These are phyloP conservation scores for Sminthopsis crassicaudata DNA, from an alignment of 2,113 vertebrate species.

Conservation along the genomic window DNA sequence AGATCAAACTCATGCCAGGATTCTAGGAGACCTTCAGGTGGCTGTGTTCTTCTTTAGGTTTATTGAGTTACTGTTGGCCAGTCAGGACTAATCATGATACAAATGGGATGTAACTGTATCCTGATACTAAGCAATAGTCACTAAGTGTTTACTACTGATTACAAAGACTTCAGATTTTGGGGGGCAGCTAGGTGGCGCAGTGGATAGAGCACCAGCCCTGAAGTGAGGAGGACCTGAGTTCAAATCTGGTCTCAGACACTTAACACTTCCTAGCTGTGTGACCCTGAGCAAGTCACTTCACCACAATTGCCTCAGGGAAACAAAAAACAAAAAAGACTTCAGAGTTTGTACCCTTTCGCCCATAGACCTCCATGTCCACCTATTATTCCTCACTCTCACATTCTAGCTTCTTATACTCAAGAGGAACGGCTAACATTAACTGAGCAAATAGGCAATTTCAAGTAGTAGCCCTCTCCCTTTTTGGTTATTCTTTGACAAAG, in stretches of 20 bases:
- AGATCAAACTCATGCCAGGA: neutral
- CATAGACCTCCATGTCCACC: neutral
- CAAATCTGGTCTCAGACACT: too few species aligned
- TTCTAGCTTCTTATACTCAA: neutral
- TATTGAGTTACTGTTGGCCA: neutral
- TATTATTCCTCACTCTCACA: neutral
- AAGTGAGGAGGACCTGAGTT: too few species aligned
- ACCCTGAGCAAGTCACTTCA: too few species aligned
- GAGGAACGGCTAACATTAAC: neutral
- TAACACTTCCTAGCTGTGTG: too few species aligned
- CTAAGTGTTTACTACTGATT: neutral
- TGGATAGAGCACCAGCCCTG: too few species aligned
- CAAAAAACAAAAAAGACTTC: neutral
- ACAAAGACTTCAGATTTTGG: neutral
- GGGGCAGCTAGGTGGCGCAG: too few species aligned
- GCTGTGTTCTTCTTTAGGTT: neutral
- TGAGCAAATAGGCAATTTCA: neutral
- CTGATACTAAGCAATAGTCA: neutral
- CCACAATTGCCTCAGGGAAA: too few species aligned
- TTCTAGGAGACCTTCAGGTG: neutral
- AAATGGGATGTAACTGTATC: neutral
- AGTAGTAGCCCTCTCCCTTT: neutral
- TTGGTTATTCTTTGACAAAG: neutral
- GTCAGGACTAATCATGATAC: neutral
- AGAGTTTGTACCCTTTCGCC: neutral